These are phyloP conservation scores for Leuciscus waleckii DNA, from an alignment of 2,797 vertebrate species.

Conservation along the genomic window DNA sequence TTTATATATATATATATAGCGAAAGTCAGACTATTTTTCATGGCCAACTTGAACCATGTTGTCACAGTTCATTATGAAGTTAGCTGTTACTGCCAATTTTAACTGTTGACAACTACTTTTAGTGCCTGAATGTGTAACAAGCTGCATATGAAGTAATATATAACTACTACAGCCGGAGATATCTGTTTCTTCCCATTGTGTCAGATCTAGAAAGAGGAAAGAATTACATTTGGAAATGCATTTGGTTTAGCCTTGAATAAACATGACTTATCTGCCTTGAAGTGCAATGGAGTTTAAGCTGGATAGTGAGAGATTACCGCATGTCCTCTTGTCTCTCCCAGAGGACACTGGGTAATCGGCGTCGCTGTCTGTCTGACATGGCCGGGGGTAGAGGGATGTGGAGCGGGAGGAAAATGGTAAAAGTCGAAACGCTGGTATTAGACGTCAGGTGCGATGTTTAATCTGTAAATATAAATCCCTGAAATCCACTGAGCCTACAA, in stretches of 20 bases:
- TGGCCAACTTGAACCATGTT: neutral
- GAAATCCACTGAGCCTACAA: constrained; percentile 54
- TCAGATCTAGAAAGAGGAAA: constrained; percentile 43
- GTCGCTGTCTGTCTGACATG: constrained; percentile 50
- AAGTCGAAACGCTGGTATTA: constrained; percentile 50
- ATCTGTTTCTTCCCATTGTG: constrained; percentile 51
- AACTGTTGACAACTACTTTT: neutral
- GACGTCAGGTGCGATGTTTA: constrained; percentile 50
- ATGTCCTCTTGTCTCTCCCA: constrained; percentile 55
- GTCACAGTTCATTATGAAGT: neutral
- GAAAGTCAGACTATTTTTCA: neutral
- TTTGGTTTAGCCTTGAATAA: constrained; percentile 63
- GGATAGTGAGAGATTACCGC: constrained; percentile 54
- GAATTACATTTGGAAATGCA: constrained; percentile 49
- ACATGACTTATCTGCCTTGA: constrained; percentile 66
- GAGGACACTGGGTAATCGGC: constrained; percentile 55
- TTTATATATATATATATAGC: neutral
- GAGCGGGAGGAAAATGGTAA: constrained; percentile 44
- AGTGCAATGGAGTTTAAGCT: constrained; percentile 62
- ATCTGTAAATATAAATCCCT: constrained; percentile 60
- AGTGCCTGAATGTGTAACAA: neutral
- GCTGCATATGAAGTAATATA: neutral
- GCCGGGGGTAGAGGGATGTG: constrained; percentile 34
- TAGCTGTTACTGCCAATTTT: neutral
- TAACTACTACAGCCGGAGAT: neutral